phyloP scores from a whole-genome alignment of 2,888 invertebrate species.

The Orchesellides sinensis region DNA sequence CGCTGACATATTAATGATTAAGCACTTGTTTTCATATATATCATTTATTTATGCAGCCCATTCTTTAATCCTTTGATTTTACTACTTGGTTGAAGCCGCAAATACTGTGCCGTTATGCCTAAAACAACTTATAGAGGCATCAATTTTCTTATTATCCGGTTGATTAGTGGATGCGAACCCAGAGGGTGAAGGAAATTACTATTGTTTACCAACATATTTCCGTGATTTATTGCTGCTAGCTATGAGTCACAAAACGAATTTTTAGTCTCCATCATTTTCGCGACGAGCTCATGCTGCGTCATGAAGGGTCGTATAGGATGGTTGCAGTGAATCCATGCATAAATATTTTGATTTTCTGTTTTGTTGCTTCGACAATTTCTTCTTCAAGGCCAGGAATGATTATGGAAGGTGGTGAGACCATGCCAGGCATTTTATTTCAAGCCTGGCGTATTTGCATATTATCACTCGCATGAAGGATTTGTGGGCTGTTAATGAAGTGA shows the following conservation, averaged over 20 bases:
- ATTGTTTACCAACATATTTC: constrained; percentile 39
- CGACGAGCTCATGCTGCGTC: constrained; percentile 41
- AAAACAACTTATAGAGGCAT: constrained; percentile 23
- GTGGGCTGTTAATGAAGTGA: constrained; percentile 14
- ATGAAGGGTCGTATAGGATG: not conserved
- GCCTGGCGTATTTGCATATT: not conserved
- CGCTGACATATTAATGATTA: no score
- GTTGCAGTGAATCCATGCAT: constrained; percentile 29
- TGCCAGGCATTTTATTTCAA: not conserved
- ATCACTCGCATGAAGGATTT: constrained; percentile 1
- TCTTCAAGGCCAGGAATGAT: not conserved
- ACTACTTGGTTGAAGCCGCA: no score
- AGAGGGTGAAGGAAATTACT: constrained; percentile 17
- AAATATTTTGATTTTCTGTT: constrained; percentile 51
- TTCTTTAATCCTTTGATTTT: no score
- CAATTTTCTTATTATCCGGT: constrained; percentile 16
- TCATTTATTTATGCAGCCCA: no score
- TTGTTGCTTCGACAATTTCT: not conserved
- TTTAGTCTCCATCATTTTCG: constrained; percentile 43
- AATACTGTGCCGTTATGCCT: constrained; percentile 7
- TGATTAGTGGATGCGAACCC: constrained; percentile 26
- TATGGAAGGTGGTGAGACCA: not conserved
- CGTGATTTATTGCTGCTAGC: constrained; percentile 57
- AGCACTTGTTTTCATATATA: no score
- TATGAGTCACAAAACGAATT: constrained; percentile 22